These are phyloP conservation scores for Sminthurides aquaticus DNA, from an alignment of 2,888 invertebrate species.

Conservation along the genomic window DNA sequence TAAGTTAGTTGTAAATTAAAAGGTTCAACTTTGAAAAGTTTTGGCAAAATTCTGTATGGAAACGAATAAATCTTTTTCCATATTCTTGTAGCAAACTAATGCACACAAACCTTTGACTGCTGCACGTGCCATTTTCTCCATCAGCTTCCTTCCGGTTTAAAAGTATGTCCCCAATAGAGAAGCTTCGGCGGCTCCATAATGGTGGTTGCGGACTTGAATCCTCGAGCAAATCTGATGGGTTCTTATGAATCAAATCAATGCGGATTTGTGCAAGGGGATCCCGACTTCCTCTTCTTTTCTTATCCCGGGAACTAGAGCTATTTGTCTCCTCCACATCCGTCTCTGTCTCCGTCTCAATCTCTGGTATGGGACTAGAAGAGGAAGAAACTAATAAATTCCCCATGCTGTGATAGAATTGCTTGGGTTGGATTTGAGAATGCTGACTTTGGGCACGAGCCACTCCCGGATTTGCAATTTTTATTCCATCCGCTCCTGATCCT, in stretches of 20 bases:
- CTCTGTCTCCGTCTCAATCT: constrained; percentile 12
- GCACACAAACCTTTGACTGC: constrained; percentile 11
- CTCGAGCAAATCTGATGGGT: constrained; percentile 28
- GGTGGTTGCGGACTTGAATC: constrained; percentile 16
- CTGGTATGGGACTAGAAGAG: not conserved
- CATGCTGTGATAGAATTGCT: constrained; percentile 39
- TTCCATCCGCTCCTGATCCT: not conserved
- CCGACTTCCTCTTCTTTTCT: constrained; percentile 11
- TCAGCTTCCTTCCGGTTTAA: constrained; percentile 13
- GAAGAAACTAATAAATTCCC: constrained; percentile 31
- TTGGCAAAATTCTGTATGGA: too few species aligned
- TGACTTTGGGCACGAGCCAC: too few species aligned
- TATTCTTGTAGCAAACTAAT: too few species aligned
- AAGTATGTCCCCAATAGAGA: constrained; percentile 36
- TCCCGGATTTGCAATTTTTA: too few species aligned
- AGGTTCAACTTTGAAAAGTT: too few species aligned
- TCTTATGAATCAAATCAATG: constrained; percentile 38
- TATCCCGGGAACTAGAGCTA: not conserved
- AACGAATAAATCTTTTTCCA: not conserved
- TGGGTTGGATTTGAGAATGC: constrained; percentile 14
- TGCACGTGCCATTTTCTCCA: constrained; percentile 18
- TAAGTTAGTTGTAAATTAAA: too few species aligned
- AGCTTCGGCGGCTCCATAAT: constrained; percentile 28
- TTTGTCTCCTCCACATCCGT: constrained; percentile 9
- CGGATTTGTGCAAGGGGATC: constrained; percentile 37